These are phyloP conservation scores for Sebastes paucispinis DNA, from an alignment of 2,797 vertebrate genomes.

Conservation along the genomic window DNA sequence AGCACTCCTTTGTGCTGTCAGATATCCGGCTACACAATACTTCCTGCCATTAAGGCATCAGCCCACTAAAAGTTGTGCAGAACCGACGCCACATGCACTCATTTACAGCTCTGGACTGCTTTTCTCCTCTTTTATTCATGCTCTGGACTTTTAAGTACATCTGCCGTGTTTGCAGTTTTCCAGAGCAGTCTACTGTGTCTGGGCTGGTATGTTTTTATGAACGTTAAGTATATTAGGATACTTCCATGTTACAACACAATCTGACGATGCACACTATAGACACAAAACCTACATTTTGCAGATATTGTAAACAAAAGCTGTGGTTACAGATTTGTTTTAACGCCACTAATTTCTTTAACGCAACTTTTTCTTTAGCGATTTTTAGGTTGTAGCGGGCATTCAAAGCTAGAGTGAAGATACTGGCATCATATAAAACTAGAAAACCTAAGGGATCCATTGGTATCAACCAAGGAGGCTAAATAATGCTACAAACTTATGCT, in stretches of 20 bases:
- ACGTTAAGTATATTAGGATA: background rate
- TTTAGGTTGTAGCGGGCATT: too few species aligned
- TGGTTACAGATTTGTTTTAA: background rate
- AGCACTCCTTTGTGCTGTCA: conserved; percentile 54
- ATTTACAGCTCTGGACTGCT: background rate
- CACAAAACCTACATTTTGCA: background rate
- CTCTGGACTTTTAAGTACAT: background rate
- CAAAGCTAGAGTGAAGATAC: too few species aligned
- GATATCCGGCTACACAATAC: conserved; percentile 50
- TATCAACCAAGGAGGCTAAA: too few species aligned
- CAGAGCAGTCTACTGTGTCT: too few species aligned
- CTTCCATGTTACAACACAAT: background rate
- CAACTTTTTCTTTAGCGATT: too few species aligned
- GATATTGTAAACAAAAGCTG: background rate
- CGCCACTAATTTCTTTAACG: too few species aligned
- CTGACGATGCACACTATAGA: background rate
- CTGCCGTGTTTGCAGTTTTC: background rate
- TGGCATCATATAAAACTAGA: too few species aligned
- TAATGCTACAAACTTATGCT: too few species aligned
- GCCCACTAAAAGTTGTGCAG: background rate
- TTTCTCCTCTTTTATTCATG: background rate
- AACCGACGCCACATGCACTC: background rate
- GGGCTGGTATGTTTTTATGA: background rate
- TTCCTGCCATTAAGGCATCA: conserved; percentile 41
- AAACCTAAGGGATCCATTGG: too few species aligned